Evolutionary conservation across 2,797 vertebrate species (phyloP).

Genomic region (Emys orbicularis): DNA sequence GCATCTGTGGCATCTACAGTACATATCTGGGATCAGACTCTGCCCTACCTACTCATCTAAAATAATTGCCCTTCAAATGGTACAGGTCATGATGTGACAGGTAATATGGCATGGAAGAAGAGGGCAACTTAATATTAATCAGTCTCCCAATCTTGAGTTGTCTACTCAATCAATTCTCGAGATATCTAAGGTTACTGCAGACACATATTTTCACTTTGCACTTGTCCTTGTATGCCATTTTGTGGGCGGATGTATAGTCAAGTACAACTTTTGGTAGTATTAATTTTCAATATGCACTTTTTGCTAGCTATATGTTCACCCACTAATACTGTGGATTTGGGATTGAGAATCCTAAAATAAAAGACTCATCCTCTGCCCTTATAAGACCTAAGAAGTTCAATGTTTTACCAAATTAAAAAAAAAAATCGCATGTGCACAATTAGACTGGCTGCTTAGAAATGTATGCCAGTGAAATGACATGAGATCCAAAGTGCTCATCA

Average conservation of each 20-base stretch:
- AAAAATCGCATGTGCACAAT: not conserved
- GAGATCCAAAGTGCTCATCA: not conserved
- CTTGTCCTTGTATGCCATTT: not conserved
- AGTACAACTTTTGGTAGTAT: not conserved
- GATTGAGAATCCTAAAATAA: not conserved
- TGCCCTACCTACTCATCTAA: not conserved
- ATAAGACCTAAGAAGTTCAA: not conserved
- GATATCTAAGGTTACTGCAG: not conserved
- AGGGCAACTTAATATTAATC: conserved; percentile 9
- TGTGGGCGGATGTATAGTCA: not conserved
- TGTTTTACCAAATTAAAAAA: conserved; percentile 3
- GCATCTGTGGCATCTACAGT: not conserved
- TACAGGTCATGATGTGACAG: not conserved
- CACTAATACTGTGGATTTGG: not conserved
- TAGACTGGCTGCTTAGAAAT: not conserved
- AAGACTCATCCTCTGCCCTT: not conserved
- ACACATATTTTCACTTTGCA: not conserved
- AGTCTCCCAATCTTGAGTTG: not conserved
- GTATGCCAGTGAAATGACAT: not conserved
- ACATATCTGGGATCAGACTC: not conserved
- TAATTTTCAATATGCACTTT: not conserved
- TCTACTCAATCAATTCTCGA: not conserved
- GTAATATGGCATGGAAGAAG: not conserved
- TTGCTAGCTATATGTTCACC: conserved; percentile 3
- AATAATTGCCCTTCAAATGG: not conserved